These are phyloP conservation scores for Halictus ligatus DNA, from an alignment of 2,888 invertebrate species.

Conservation along the genomic window DNA sequence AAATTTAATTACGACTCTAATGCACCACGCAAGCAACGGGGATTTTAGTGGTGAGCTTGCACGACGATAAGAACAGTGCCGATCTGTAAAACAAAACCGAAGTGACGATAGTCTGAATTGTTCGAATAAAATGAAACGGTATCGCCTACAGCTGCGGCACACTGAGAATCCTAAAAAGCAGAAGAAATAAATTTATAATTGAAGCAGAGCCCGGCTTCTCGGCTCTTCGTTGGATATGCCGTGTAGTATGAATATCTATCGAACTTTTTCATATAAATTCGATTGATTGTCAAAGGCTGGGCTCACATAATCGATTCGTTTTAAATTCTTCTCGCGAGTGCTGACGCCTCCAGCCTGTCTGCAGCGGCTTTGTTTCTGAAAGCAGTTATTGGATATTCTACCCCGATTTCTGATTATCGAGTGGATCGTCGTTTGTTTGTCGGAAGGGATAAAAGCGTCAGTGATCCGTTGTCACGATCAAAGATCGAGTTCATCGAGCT, in stretches of 20 bases:
- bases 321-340: slow-evolving; percentile 13
- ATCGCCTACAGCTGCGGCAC: not conserved
- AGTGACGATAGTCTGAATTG: not conserved
- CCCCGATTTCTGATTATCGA: slow-evolving; percentile 3
- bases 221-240: not conserved
- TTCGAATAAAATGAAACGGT: not conserved
- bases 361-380: slow-evolving; percentile 26
- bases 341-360: slow-evolving; percentile 15
- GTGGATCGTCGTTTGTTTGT: slow-evolving; percentile 16
- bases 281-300: slow-evolving; percentile 31
- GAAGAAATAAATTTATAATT: slow-evolving; percentile 35
- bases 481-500: slow-evolving; percentile 9
- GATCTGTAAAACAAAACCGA: not conserved
- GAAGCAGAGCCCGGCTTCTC: slow-evolving; percentile 27
- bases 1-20: not conserved
- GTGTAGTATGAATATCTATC: slow-evolving; percentile 32
- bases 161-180: slow-evolving; percentile 17
- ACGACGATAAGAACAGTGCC: not conserved
- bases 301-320: slow-evolving; percentile 44
- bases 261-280: slow-evolving; percentile 34
- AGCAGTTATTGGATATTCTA: slow-evolving; percentile 1
- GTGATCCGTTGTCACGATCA: slow-evolving; percentile 5
- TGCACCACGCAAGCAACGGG: not conserved
- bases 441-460: slow-evolving; percentile 5
- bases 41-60: not conserved